Evolutionary conservation across 2,797 vertebrate species (phyloP).

Genomic region (Clarias platycephalus): DNA sequence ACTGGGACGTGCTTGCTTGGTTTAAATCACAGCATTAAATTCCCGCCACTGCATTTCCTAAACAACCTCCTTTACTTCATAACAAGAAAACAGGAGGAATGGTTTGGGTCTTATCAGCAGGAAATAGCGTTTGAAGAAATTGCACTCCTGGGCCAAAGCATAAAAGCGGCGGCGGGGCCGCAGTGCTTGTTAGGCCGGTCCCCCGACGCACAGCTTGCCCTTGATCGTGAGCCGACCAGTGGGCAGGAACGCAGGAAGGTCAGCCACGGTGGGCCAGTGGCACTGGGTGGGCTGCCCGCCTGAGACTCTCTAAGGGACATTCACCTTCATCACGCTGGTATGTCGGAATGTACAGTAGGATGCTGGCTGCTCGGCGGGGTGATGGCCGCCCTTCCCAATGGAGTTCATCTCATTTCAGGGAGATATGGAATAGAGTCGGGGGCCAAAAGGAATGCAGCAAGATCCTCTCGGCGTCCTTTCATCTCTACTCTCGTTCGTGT

Average conservation of each 20-base stretch:
- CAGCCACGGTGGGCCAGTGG: constrained; percentile 63
- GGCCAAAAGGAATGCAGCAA: constrained; percentile 41
- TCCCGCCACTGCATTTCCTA: constrained; percentile 24
- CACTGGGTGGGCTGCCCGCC: constrained; percentile 75
- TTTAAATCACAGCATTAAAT: constrained; percentile 37
- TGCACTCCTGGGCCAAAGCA: constrained; percentile 72
- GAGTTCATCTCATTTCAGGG: constrained; percentile 59
- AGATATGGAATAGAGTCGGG: constrained; percentile 54
- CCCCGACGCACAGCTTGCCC: constrained; percentile 69
- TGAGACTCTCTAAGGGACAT: constrained; percentile 68
- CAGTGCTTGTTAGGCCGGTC: constrained; percentile 71
- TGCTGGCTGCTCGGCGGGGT: constrained; percentile 35
- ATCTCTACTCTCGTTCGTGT: constrained; percentile 48
- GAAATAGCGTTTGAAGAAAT: constrained; percentile 78
- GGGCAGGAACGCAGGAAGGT: constrained; percentile 72
- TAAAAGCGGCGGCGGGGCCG: constrained; percentile 72
- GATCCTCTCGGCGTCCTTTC: constrained; percentile 55
- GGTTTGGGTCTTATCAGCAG: constrained; percentile 75
- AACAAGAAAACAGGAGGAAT: constrained; percentile 65
- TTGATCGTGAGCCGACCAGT: constrained; percentile 70
- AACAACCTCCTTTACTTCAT: constrained; percentile 43
- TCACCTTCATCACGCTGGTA: constrained; percentile 72
- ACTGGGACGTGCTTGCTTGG: constrained; percentile 8
- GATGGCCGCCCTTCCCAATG: constrained; percentile 46
- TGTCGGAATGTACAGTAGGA: constrained; percentile 71